Percentiles rank a stretch among this genome's conserved stretches.
phyloP scores from a whole-genome alignment of 2,797 vertebrate genomes.

The Amazonetta brasiliensis region DNA sequence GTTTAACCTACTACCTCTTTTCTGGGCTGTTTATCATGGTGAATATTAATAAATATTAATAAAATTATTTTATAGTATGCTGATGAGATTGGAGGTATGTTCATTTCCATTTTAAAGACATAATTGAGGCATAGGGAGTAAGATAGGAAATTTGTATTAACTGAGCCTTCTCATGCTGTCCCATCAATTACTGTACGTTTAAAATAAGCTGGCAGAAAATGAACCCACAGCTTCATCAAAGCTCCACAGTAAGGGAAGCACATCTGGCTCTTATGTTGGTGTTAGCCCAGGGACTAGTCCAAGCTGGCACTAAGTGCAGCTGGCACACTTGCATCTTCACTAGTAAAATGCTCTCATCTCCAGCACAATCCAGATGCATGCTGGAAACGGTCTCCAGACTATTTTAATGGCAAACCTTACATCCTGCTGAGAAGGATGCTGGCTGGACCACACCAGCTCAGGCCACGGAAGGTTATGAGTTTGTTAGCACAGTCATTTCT shows the following conservation, averaged over 20 bases:
- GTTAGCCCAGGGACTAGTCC: not conserved
- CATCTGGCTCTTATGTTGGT: not conserved
- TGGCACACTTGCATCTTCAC: not conserved
- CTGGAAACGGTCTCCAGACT: not conserved
- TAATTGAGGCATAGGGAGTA: not conserved
- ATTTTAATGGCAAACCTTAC: not conserved
- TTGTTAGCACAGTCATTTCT: not conserved
- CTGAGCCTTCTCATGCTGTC: not conserved
- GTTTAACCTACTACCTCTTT: not conserved
- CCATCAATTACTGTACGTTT: not conserved
- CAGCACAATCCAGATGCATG: rapidly evolving
- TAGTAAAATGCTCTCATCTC: not conserved
- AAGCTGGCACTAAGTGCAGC: not conserved
- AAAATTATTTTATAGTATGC: not conserved
- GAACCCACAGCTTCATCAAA: not conserved
- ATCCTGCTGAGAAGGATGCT: not conserved
- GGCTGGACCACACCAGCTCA: not conserved
- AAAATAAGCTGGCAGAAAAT: not conserved
- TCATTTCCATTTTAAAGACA: not conserved
- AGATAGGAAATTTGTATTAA: not conserved
- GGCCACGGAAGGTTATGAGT: not conserved
- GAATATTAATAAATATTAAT: not conserved
- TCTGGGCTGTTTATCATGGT: not conserved
- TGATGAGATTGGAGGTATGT: not conserved
- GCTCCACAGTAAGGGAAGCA: not conserved